Base-by-base conservation (phyloP, 1,140 invertebrate genomes). In the Drosophila novamexicana region DNA sequence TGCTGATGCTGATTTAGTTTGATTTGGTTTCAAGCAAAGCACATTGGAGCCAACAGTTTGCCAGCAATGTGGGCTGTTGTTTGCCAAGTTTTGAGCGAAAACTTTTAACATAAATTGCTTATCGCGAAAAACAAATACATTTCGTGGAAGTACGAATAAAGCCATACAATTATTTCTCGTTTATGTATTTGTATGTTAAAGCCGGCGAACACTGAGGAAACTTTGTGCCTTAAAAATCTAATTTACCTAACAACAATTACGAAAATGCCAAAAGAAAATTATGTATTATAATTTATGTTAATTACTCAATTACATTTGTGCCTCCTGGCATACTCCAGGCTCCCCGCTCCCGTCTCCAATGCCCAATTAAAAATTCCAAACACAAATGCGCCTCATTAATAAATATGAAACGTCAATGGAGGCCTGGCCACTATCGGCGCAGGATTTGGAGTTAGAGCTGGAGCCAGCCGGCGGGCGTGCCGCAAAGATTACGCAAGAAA, bases 201-300 rank as follows among this genome's bases (percentile, higher is more conserved):
- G 32, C 18, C 12, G 44, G 7, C 10, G 37, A 47, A 32, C 16
- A 58, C 49, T 29, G 14, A 2, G n/a, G 40, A 56, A 75, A 68
- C 64, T 82, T 85, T 59, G 58, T 8, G 73, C 52, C 62, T 65
- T 29, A 29, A 57, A 70, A 88, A 89, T 86, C 79, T 77, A 88
- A 88, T 83, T 89, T 88, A 88, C 84, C 83, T 89, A 83, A 83
- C 84, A 88, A 88, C 75, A 89, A 88, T 88, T 88, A 88, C 62
- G 66, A 69, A 77, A 83, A 73, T 80, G 84, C 76, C 50, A 63
- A 79, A 77, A 77, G 80, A 77, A 83, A 88, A 88, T 88, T 89
- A 91, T 90, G 79, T 76, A 91, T 86, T 89, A 83, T 91, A 91
- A 91, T 91, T 91, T 91, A 91, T 91, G 90, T 90, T 91, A 91